Base-by-base conservation (phyloP, 2,797 vertebrate genomes). In the Gymnothorax reevesii region DNA sequence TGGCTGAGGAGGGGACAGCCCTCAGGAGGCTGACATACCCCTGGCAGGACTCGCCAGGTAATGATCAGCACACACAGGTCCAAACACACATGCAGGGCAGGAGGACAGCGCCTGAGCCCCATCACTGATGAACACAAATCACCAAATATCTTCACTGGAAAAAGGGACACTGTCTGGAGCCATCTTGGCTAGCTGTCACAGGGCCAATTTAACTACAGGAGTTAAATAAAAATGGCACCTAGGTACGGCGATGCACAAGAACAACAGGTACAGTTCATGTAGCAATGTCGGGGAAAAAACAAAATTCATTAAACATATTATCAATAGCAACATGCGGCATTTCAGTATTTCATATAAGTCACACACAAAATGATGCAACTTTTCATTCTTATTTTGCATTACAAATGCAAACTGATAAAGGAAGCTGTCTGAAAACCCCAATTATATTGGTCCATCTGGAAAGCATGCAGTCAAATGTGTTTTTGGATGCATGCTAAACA, bases 1-100 rank as follows among this genome's bases (percentile, higher is more conserved):
- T 73, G 86, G 87, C 87, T 69, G 84, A 83, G 57, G 57, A 87
- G 20, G 49, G 66, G 85, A 66, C 59, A 15, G 15, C 57, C 83
- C 88, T 80, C 69, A 12, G 60, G 69, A 87, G 89, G 87, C 79
- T 83, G 69, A 42, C 57, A 79, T 42, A 73, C 86, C 84, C 64
- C 77, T 71, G 84, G 80, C 54, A 85, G 33, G 25, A 83, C 57
- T 33, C 87, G 57, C 71, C 62, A 25, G 80, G 59, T 79, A 83
- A 82, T 57, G 83, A 88, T 80, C 77, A 20, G 52, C 17, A 55
- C 49, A 80, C 17, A 7, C 17, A 8, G 77, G 54, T 8, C 2
- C 7, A 71, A 5, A 71, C 17, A 54, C 5, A 25, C 20, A 25
- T 57, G 9, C 8, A 25, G 2, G 73, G 7, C 4, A 49, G 73